Conservation (phyloP, 2,113 vertebrate species). For the Labeo rohita region DNA sequence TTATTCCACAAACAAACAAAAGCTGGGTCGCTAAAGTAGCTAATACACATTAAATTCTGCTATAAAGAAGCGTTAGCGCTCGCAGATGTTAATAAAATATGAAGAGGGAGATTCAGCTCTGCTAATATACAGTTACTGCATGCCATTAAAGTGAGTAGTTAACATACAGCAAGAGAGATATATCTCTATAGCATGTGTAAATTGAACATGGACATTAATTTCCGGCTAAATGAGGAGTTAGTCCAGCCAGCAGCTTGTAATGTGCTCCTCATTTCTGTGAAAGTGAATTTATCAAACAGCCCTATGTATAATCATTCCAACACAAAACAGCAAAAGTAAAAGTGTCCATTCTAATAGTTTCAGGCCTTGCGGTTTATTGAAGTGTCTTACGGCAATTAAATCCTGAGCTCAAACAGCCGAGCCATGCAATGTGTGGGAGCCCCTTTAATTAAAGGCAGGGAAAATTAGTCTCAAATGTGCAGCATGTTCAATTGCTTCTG, state of each 20-base stretch:
- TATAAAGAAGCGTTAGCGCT: background rate
- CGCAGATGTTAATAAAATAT: background rate
- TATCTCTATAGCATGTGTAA: background rate
- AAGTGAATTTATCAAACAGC: background rate
- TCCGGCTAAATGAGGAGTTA: constrained; percentile 14
- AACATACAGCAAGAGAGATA: constrained; percentile 8
- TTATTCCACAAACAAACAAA: constrained; percentile 19
- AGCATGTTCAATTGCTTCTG: constrained; percentile 46
- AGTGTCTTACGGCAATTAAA: constrained; percentile 48
- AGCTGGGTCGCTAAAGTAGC: background rate
- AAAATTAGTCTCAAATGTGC: constrained; percentile 47
- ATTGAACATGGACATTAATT: background rate
- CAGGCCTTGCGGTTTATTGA: constrained; percentile 23
- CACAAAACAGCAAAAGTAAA: constrained; percentile 3
- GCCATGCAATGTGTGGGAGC: constrained; percentile 45
- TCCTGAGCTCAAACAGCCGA: constrained; percentile 50
- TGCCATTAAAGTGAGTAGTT: background rate
- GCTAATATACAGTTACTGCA: background rate
- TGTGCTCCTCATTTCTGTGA: background rate
- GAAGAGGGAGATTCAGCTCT: background rate
- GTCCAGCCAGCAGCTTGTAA: background rate
- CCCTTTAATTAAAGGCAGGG: constrained; percentile 53
- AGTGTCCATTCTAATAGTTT: constrained; percentile 22
- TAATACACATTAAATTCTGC: background rate
- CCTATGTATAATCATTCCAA: background rate